Evolutionary conservation across 2,797 vertebrate species (phyloP), one percentile per base, ranked within the genome.

Genomic region (Propithecus perrieri): DNA sequence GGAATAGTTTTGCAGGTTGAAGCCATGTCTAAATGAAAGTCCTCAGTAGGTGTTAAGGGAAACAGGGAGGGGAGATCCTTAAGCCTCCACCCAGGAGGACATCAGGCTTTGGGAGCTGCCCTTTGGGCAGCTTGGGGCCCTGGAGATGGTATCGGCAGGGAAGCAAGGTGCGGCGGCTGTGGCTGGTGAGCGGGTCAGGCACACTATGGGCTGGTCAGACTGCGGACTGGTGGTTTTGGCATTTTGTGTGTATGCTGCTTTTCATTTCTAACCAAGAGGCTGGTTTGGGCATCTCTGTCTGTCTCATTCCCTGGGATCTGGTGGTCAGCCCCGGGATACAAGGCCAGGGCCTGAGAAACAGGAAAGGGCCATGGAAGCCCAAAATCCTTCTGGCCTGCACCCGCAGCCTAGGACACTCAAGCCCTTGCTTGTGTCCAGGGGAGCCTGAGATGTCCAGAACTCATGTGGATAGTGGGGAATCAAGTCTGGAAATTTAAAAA

Each of bases 21-120:
- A 98, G 98, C 98, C 97, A 97, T 96, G 98, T 98, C 46, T 89
- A 95, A 93, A 85, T 0, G 97, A 97, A 97, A 97, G 98, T 97
- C 92, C 72, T 94, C 11, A 81, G 98, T 65, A 98, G n/a, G 98
- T 98, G 97, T 74, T n/a, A 61, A 85, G 92, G 96, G 98, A 65
- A 71, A 38, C 17, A 13, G 94, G 81, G 92, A 72, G 18, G 67
- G 59, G 81, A 84, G 78, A 84, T 43, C 38, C 38, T 63, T 20
- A 57, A 61, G 26, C 93, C 94, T 96, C 81, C 92, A 33, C 79
- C 53, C 9, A 5, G 90, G 96, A 96, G 76, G 85, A 50, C 41
- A 28, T 57, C 41, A n/a, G 88, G 30, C 33, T 12, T 28, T 38
- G 9, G 55, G 57, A 41, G 80, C 75, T 92, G 92, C 59, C 76